Percentiles rank a stretch among this genome's conserved stretches.
phyloP scores from a whole-genome alignment of 2,113 vertebrate species.

The Bostrychus sinensis region DNA sequence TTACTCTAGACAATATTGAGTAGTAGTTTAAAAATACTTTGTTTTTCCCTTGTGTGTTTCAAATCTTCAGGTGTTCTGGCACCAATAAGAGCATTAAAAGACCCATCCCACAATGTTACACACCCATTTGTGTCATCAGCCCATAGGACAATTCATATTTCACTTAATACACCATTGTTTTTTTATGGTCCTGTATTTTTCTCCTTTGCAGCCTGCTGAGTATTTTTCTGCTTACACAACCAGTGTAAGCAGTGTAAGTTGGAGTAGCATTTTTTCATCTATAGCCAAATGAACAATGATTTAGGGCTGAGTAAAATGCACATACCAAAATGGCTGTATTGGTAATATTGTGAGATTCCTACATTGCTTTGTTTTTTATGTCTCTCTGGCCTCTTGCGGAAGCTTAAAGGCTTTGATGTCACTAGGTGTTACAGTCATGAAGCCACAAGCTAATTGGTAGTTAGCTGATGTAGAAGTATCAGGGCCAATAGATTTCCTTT shows the following conservation, averaged over 20 bases:
- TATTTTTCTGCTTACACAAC: too few species aligned
- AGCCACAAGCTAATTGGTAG: constrained; percentile 46
- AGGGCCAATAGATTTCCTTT: constrained; percentile 25
- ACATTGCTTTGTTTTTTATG: constrained; percentile 18
- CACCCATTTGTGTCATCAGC: too few species aligned
- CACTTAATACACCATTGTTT: too few species aligned
- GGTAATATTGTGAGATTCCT: constrained; percentile 17
- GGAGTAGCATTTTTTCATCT: too few species aligned
- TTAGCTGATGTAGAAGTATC: constrained; percentile 29
- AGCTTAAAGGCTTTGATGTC: constrained; percentile 58
- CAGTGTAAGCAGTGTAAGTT: too few species aligned
- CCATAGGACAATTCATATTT: too few species aligned
- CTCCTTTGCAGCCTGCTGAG: too few species aligned
- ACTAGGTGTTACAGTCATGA: constrained; percentile 46
- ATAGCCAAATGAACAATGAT: too few species aligned
- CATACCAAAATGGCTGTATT: background rate
- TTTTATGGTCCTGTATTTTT: too few species aligned
- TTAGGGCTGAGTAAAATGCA: background rate
- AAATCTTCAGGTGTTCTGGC: background rate
- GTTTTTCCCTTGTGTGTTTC: background rate
- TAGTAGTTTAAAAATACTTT: background rate
- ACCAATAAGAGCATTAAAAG: too few species aligned
- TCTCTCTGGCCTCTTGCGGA: constrained; percentile 25
- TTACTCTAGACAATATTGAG: background rate
- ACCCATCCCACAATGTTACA: too few species aligned